Evolutionary conservation across 2,888 invertebrate genomes (phyloP), one percentile per base, ranked within the genome.

Genomic region (Ferrisia virgata): DNA sequence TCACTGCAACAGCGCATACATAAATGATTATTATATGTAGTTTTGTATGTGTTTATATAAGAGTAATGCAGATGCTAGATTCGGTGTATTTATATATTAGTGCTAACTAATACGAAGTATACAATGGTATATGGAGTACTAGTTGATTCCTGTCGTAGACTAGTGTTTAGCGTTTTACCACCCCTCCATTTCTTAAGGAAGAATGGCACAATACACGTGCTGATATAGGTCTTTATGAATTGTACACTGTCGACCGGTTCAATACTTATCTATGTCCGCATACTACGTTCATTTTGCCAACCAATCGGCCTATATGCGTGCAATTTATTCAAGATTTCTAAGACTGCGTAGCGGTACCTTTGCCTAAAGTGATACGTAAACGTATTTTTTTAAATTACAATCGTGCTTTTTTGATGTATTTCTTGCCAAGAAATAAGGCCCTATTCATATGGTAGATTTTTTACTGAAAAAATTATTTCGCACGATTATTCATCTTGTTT

Each of bases 41-140:
- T 76, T 76, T 76, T 36, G 36, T 36, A 2, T 31, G 72, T 76
- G 13, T 64, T 58, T 58, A 28, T n/a, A n/a, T 64, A 28, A 53
- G 53, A 1, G 8, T 22, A 8, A 22, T 53, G 53, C n/a, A 47
- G n/a, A 43, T 15, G 15, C 43, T 11, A 43, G 64, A 64, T 28
- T 13, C 64, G 64, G 28, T 28, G 28, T 28, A 64, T 28, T 28
- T 64, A 28, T 76, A 36, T 72, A 72, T 36, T 76, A 36, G 36
- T 76, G 18, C 18, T 76, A 33, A 76, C 72, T 76, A 76, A 76
- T 76, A 36, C 36, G 36, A 76, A 36, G 18, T 33, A 11, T 76
- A 76, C 72, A 76, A 76, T 76, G 36, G 72, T 64, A 64, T 36
- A 76, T 76, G 18, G 72, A 76, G 72, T 36, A 76, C 36, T 76